A percentile compares a stretch with the other conserved stretches of the same genome.
Conservation (phyloP, 2,888 invertebrate genomes). For the Patella pellucida region DNA sequence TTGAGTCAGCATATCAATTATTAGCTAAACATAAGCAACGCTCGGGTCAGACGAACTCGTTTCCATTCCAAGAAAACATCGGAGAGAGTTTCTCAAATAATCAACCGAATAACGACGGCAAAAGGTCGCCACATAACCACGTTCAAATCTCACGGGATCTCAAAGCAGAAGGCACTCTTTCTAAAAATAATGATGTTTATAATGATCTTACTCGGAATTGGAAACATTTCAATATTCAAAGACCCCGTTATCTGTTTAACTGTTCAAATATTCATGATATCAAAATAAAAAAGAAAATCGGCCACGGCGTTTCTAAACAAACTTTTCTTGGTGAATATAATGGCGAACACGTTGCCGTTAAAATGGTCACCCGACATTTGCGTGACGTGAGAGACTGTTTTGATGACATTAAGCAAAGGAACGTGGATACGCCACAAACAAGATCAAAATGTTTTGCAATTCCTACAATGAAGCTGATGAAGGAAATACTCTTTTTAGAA, state of each 20-base stretch:
- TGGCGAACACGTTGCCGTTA: constrained; percentile 58
- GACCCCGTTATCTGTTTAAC: constrained; percentile 47
- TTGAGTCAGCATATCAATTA: constrained; percentile 3
- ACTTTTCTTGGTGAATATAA: constrained; percentile 58
- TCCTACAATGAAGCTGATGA: constrained; percentile 67
- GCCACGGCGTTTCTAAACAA: constrained; percentile 67
- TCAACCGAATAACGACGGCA: background rate
- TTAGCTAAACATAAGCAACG: background rate
- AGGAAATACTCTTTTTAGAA: constrained; percentile 63
- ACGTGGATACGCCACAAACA: constrained; percentile 8
- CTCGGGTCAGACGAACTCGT: background rate
- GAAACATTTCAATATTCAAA: constrained; percentile 4
- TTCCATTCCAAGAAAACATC: background rate
- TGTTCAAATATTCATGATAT: constrained; percentile 61
- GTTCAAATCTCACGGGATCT: background rate
- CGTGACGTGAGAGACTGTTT: constrained; percentile 61
- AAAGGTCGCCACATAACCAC: background rate
- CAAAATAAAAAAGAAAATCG: constrained; percentile 57
- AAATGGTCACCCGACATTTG: constrained; percentile 67
- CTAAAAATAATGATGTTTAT: background rate
- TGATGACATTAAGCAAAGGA: constrained; percentile 38
- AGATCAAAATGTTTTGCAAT: constrained; percentile 52
- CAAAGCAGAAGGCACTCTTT: background rate
- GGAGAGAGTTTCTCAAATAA: background rate
- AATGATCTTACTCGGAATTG: background rate